Evolutionary conservation across 2,797 vertebrate species (phyloP).

Genomic region (Diceros bicornis): DNA sequence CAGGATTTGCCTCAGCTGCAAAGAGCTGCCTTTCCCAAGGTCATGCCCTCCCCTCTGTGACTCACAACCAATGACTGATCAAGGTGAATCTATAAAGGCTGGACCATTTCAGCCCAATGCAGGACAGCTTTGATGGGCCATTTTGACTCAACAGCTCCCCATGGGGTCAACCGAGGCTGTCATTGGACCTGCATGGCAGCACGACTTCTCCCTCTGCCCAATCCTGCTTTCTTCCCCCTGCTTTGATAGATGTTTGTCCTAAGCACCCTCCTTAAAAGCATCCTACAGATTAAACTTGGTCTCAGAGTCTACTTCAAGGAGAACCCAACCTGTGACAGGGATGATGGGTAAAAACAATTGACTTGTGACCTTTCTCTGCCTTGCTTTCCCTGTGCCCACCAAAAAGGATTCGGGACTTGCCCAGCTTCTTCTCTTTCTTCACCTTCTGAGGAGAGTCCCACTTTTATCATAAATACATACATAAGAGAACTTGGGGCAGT

Average conservation of each 20-base stretch:
- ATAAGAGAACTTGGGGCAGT: neutral
- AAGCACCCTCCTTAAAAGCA: neutral
- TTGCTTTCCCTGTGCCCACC: neutral
- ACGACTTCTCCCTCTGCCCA: neutral
- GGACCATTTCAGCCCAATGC: neutral
- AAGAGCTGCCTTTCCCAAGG: neutral
- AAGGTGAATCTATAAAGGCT: neutral
- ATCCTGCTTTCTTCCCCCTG: neutral
- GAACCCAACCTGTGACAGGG: neutral
- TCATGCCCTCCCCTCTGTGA: neutral
- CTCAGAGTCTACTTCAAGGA: neutral
- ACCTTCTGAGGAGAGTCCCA: neutral
- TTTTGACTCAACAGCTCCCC: neutral
- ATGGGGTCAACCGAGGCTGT: neutral
- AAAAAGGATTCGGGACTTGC: neutral
- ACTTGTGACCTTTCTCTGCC: neutral
- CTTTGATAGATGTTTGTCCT: neutral
- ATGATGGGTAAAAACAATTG: neutral
- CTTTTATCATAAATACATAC: neutral
- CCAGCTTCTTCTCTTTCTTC: neutral
- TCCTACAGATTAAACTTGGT: neutral
- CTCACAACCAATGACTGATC: neutral
- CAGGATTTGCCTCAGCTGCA: neutral
- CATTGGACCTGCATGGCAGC: neutral
- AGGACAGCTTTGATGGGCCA: neutral